These are phyloP conservation scores for Capitulum mitella DNA, from an alignment of 2,888 invertebrate species.

Conservation along the genomic window DNA sequence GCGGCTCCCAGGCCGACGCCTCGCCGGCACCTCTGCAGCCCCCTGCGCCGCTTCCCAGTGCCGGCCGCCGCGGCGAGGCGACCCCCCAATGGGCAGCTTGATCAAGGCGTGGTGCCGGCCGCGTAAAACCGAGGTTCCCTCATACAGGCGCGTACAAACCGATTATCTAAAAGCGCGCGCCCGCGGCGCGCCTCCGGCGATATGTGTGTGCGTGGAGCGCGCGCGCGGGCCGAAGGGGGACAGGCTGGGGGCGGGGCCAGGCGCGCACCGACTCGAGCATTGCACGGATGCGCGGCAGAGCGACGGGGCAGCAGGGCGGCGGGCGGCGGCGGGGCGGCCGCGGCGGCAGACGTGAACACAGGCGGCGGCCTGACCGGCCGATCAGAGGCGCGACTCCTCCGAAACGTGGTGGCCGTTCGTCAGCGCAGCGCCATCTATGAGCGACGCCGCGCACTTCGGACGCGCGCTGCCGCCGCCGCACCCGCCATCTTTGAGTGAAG, in stretches of 20 bases:
- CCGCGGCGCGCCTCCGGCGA: background rate
- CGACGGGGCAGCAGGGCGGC: background rate
- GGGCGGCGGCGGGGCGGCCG: background rate
- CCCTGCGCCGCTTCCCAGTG: too few relatives aligned
- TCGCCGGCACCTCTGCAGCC: too few relatives aligned
- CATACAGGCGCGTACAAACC: background rate
- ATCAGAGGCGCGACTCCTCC: slow-evolving; percentile 4
- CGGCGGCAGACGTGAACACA: background rate
- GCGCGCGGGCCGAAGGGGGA: background rate
- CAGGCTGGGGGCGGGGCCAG: background rate
- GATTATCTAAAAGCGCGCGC: slow-evolving; percentile 10
- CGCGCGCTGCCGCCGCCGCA: background rate
- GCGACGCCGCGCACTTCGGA: background rate
- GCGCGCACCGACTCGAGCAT: background rate
- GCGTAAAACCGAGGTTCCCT: background rate
- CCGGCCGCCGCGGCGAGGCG: too few relatives aligned
- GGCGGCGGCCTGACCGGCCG: background rate
- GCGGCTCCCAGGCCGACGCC: too few relatives aligned
- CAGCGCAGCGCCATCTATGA: background rate
- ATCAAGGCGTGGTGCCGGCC: too few relatives aligned
- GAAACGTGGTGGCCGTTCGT: background rate
- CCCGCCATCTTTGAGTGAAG: background rate
- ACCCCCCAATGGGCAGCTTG: too few relatives aligned
- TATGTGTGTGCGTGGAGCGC: background rate
- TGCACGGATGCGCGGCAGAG: background rate